Evolutionary conservation across 2,113 vertebrate genomes (phyloP).

Genomic region (Phylloscopus whistleri): DNA sequence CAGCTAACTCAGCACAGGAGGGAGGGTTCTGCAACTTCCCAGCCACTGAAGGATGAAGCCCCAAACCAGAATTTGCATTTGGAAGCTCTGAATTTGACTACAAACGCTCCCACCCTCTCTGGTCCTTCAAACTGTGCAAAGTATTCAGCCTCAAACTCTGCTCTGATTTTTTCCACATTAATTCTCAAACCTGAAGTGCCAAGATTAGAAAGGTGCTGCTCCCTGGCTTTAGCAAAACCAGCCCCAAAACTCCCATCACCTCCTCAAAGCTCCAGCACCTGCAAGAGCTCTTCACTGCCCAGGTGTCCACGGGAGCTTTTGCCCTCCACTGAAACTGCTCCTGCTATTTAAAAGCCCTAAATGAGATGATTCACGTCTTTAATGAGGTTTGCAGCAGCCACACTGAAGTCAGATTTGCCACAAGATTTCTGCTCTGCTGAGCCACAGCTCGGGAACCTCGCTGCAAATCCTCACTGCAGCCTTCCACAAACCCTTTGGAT

Average conservation of each 20-base stretch:
- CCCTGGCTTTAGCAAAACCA: background rate
- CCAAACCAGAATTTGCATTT: background rate
- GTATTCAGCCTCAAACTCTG: background rate
- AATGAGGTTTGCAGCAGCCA: background rate
- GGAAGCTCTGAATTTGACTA: background rate
- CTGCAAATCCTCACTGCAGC: background rate
- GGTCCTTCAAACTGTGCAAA: background rate
- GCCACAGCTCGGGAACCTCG: background rate
- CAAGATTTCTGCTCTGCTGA: background rate
- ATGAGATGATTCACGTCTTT: background rate
- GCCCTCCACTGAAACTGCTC: background rate
- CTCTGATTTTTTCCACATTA: background rate
- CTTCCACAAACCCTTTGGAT: background rate
- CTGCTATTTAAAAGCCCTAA: background rate
- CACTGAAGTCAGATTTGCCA: background rate
- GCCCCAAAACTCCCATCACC: accelerated
- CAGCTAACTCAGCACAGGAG: background rate
- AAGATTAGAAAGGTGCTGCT: background rate
- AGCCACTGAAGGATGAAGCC: background rate
- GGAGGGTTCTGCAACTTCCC: background rate
- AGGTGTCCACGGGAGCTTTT: background rate
- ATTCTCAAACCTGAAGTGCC: background rate
- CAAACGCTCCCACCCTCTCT: background rate
- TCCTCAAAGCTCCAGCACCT: background rate
- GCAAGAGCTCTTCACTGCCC: background rate